phyloP scores from a whole-genome alignment of 2,797 vertebrate species.

The Poecilia velifera region DNA sequence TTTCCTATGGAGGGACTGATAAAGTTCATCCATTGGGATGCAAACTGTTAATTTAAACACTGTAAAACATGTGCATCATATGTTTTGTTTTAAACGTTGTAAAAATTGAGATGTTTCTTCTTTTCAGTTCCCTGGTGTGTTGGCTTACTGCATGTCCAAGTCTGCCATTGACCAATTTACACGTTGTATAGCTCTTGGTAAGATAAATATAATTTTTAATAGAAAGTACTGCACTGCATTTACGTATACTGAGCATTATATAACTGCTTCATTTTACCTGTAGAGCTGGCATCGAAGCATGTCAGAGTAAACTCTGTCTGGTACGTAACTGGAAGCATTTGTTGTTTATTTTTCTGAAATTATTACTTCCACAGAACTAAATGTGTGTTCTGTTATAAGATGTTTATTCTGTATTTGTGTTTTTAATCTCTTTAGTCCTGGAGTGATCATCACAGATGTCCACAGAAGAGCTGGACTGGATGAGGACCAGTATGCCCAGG shows the following conservation, averaged over 20 bases:
- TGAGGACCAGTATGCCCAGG: constrained; percentile 84
- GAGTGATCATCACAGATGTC: constrained; percentile 86
- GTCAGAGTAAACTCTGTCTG: constrained; percentile 86
- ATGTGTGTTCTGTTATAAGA: background rate
- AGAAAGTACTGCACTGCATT: background rate
- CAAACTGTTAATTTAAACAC: background rate
- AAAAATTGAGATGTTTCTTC: background rate
- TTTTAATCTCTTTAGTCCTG: constrained; percentile 74
- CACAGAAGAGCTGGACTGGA: constrained; percentile 85
- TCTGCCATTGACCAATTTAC: constrained; percentile 87
- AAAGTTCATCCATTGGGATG: background rate
- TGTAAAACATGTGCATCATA: background rate
- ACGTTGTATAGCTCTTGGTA: constrained; percentile 82
- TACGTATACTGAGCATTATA: background rate
- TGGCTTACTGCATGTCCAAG: constrained; percentile 89
- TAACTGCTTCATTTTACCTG: constrained; percentile 24
- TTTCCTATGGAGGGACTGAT: too few species aligned
- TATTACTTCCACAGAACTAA: background rate
- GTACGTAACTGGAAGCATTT: constrained; percentile 63
- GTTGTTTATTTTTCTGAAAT: background rate
- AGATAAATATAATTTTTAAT: constrained; percentile 24
- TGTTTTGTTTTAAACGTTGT: background rate
- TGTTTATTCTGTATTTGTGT: background rate
- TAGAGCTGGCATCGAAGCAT: constrained; percentile 85
- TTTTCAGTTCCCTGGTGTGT: constrained; percentile 82